Percentiles rank a stretch among this genome's conserved stretches.
phyloP scores from a whole-genome alignment of 2,113 vertebrate genomes.

The Pollachius pollachius region DNA sequence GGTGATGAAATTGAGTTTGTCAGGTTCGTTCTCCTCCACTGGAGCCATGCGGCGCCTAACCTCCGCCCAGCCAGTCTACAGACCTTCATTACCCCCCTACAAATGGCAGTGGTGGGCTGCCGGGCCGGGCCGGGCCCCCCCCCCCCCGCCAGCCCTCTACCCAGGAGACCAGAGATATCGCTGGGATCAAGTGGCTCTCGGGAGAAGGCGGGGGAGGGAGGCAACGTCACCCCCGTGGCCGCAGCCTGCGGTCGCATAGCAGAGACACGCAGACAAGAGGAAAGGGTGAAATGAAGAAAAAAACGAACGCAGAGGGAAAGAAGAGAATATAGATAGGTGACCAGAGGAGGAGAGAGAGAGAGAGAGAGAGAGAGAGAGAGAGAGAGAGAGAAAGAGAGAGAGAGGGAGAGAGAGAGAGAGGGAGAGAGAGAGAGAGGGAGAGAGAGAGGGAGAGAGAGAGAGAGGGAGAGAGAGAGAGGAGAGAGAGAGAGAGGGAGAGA shows the following conservation, averaged over 20 bases:
- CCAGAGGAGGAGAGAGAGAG: too few relatives aligned
- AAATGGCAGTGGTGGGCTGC: constrained; percentile 53
- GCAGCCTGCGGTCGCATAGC: constrained; percentile 8
- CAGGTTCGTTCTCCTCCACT: constrained; percentile 39
- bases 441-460: too few relatives aligned
- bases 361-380: too few relatives aligned
- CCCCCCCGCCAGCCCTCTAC: constrained; percentile 12
- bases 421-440: too few relatives aligned
- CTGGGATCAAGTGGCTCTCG: constrained; percentile 48
- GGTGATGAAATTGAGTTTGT: constrained; percentile 52
- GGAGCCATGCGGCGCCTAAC: constrained; percentile 39
- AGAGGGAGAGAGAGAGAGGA: too few relatives aligned
- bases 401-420: too few relatives aligned
- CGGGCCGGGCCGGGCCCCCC: constrained; percentile 19
- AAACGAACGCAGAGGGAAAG: too few relatives aligned
- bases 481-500: too few relatives aligned
- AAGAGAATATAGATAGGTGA: too few relatives aligned
- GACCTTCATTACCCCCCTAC: constrained; percentile 65
- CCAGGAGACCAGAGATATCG: constrained; percentile 36
- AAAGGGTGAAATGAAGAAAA: constrained; percentile 22
- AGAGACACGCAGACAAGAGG: too few relatives aligned
- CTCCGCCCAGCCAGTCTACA: constrained; percentile 42
- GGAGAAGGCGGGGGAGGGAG: constrained; percentile 10
- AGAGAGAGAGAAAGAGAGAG: too few relatives aligned
- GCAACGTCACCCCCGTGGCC: constrained; percentile 36